Evolutionary conservation across 1,140 invertebrate genomes (phyloP).

Genomic region (Caenorhabditis inopinata): DNA sequence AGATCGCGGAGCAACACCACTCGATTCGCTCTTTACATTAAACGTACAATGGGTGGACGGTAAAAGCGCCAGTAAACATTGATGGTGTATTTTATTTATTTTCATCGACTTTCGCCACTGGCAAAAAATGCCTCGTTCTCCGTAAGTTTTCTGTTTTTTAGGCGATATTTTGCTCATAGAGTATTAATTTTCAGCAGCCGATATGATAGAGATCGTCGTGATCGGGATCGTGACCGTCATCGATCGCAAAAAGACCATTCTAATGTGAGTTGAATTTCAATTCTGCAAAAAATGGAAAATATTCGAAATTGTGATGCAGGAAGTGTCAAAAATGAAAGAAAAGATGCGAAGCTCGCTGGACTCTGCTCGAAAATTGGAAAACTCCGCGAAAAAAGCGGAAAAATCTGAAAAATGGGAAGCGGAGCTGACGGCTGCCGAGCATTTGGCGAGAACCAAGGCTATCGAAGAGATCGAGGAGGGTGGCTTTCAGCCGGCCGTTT

Average conservation of each 20-base stretch:
- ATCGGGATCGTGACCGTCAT: background rate
- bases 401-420: too few relatives aligned
- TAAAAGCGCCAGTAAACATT: too few relatives aligned
- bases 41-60: too few relatives aligned
- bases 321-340: constrained; percentile 1
- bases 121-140: background rate
- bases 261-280: background rate
- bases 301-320: background rate
- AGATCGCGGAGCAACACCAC: too few relatives aligned
- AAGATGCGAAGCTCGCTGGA: background rate
- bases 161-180: background rate
- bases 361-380: background rate
- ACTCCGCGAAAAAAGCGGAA: background rate
- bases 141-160: background rate
- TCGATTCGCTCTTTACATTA: too few relatives aligned
- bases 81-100: too few relatives aligned
- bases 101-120: background rate
- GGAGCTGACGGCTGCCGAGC: background rate
- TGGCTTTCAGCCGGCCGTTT: background rate
- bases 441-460: background rate
- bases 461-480: constrained; percentile 10
- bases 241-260: background rate
- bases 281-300: background rate
- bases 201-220: constrained; percentile 8
- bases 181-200: background rate